These are phyloP conservation scores for Chymomyza procnemis DNA, from an alignment of 2,888 invertebrate species.

Conservation along the genomic window DNA sequence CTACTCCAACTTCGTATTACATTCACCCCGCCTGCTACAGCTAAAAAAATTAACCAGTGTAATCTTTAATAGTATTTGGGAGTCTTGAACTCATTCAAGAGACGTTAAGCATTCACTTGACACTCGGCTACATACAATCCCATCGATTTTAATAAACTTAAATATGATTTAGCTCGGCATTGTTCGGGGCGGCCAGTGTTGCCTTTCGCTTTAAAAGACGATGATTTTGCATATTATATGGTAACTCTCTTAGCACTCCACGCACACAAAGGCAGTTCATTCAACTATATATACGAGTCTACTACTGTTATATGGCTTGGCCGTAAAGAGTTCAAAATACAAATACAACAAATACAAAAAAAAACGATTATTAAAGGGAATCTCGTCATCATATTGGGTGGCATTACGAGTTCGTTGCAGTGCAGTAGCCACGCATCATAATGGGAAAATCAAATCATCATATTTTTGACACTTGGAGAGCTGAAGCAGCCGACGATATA, in stretches of 20 bases:
- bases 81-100: background rate
- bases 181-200: conserved; percentile 36
- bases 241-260: background rate
- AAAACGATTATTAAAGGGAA: background rate
- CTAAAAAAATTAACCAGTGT: background rate
- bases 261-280: conserved; percentile 28
- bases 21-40: background rate
- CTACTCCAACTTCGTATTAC: background rate
- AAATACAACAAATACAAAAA: no score
- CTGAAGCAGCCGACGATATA: background rate
- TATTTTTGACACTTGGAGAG: conserved; percentile 72
- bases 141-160: conserved; percentile 46
- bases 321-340: background rate
- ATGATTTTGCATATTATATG: conserved; percentile 65
- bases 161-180: conserved; percentile 63
- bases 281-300: conserved; percentile 30
- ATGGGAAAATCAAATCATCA: conserved; percentile 43
- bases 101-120: background rate
- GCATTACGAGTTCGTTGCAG: background rate
- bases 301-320: background rate
- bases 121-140: background rate
- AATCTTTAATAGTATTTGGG: background rate
- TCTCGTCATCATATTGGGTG: conserved; percentile 19
- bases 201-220: conserved; percentile 48
- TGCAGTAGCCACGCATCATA: background rate